Base-by-base conservation (phyloP, 64 coral and sea anemone species). In the Stichodactyla helianthus region DNA sequence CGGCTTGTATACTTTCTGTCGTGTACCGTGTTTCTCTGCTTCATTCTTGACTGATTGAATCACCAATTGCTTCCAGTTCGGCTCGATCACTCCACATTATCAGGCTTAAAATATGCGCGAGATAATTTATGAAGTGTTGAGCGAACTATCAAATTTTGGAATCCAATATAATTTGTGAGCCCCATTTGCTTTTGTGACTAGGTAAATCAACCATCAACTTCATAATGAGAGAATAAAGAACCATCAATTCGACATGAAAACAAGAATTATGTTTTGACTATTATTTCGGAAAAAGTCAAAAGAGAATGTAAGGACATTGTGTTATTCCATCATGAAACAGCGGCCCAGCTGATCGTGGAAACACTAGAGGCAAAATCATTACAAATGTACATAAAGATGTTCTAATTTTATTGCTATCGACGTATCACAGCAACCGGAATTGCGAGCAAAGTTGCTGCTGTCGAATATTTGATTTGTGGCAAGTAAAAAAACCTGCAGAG, bases 81-180 rank as follows among this genome's bases (percentile, higher is more conserved):
- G 8, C 65, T 25, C 19, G 68, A 14, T 9, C 22, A 12, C 4
- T 8, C 22, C 23, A 74, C 35, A 20, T 31, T 74, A 74, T 74
- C 68, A 35, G 68, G 10, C 68, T 74, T 74, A 74, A 74, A n/a
- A 27, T 31, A 74, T 74, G 68, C 68, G 25, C 26, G 23, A 74
- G 23, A 74, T 74, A 74, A 74, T 74, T 74, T 74, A 74, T 74
- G 68, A 31, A 74, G 68, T 31, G 68, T 74, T 74, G 22, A 74
- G 25, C 20, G 22, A 74, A 23, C 68, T 27, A 74, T 74, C 10
- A 11, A 74, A 74, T 74, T 4, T 31, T 26, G 27, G 68, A 31
- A 74, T 22, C 22, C 68, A 74, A 74, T 74, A 74, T 74, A 74
- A 74, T 74, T 74, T 74, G 68, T 27, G 25, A 10, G 27, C 25